These are phyloP conservation scores for Helleia helle DNA, from an alignment of 2,888 invertebrate species.

Conservation along the genomic window DNA sequence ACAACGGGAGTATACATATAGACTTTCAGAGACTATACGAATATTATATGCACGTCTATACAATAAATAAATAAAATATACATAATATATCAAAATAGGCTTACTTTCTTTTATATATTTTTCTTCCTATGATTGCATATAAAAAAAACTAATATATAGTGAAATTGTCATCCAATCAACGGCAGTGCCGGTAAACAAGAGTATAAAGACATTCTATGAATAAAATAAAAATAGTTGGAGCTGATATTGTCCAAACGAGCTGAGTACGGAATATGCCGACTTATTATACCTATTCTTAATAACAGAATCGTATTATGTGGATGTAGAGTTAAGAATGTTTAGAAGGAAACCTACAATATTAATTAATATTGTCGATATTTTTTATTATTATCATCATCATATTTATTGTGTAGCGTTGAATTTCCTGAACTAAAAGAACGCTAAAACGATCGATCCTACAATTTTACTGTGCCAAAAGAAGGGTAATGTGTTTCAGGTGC, in stretches of 20 bases:
- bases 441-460: too few relatives aligned
- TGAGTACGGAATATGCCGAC: constrained; percentile 61
- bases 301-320: constrained; percentile 60
- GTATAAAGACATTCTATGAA: constrained; percentile 68
- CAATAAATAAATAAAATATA: not conserved
- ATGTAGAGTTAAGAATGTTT: constrained; percentile 23
- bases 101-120: not conserved
- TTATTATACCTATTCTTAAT: constrained; percentile 62
- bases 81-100: not conserved
- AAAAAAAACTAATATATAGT: constrained; percentile 8
- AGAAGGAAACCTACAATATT: not conserved
- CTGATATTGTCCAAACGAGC: constrained; percentile 59
- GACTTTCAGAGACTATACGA: too few relatives aligned
- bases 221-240: constrained; percentile 70
- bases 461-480: too few relatives aligned
- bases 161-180: constrained; percentile 12
- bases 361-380: too few relatives aligned
- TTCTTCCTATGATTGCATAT: not conserved
- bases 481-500: too few relatives aligned
- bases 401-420: too few relatives aligned
- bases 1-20: too few relatives aligned
- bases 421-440: too few relatives aligned
- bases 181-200: constrained; percentile 54
- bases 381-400: too few relatives aligned
- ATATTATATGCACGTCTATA: too few relatives aligned